Evolutionary conservation across 2,888 invertebrate genomes (phyloP).

Genomic region (Lumbricus terrestris): DNA sequence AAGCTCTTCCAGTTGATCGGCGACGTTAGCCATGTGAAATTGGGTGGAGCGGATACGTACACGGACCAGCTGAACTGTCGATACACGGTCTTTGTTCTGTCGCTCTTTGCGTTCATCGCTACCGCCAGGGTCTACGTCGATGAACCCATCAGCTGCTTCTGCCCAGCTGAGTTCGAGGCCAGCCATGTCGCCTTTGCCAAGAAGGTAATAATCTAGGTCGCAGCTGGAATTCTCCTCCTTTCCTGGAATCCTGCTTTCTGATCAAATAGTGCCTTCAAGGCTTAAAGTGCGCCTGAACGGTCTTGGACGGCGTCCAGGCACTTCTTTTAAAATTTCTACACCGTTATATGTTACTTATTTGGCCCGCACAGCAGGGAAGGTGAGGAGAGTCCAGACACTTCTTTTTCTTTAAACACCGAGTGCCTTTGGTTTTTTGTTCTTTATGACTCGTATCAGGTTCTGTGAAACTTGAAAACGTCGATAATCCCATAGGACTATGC

Average conservation of each 20-base stretch:
- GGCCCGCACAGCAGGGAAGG: too few relatives aligned
- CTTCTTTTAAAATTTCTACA: too few relatives aligned
- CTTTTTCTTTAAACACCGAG: too few relatives aligned
- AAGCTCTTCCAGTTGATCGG: slow-evolving; percentile 31
- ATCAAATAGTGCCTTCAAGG: too few relatives aligned
- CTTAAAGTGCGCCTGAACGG: too few relatives aligned
- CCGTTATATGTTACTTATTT: too few relatives aligned
- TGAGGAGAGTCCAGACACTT: too few relatives aligned
- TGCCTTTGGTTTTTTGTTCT: not conserved
- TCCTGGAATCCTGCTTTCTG: not conserved
- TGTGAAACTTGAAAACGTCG: too few relatives aligned
- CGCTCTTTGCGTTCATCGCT: slow-evolving; percentile 33
- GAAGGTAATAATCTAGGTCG: slow-evolving; percentile 33
- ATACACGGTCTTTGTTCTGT: slow-evolving; percentile 34
- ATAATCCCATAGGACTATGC: too few relatives aligned
- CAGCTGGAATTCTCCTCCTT: not conserved
- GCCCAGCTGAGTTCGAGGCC: slow-evolving; percentile 37
- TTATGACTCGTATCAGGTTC: not conserved
- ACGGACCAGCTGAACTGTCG: slow-evolving; percentile 36
- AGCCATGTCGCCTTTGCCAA: slow-evolving; percentile 39
- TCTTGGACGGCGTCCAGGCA: too few relatives aligned
- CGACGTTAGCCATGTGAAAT: slow-evolving; percentile 17
- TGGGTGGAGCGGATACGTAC: slow-evolving; percentile 38
- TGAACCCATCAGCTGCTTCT: slow-evolving; percentile 39
- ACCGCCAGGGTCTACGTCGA: slow-evolving; percentile 34